Percentiles rank a stretch among this genome's conserved stretches.
Evolutionary conservation across 2,797 vertebrate genomes (phyloP).

Genomic region (Anguilla megastoma): DNA sequence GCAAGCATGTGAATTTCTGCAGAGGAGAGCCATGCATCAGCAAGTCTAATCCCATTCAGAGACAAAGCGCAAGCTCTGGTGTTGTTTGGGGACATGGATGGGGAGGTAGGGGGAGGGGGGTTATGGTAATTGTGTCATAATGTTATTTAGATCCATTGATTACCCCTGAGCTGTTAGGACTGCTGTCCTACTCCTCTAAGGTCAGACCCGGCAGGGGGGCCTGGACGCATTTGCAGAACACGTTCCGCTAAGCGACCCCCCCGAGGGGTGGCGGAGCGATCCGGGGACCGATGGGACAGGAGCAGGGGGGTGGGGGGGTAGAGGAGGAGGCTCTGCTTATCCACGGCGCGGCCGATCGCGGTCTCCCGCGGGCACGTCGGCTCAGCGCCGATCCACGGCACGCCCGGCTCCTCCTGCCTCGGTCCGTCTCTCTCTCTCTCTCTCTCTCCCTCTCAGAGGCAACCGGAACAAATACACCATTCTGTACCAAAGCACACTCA

Average conservation of each 20-base stretch:
- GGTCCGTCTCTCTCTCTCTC: not conserved
- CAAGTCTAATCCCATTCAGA: not conserved
- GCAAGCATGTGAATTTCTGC: not conserved
- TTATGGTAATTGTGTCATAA: constrained; percentile 71
- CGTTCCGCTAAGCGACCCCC: constrained; percentile 51
- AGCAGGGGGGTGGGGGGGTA: not conserved
- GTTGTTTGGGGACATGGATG: not conserved
- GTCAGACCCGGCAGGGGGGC: constrained; percentile 64
- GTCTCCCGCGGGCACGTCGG: not conserved
- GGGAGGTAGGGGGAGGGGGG: constrained; percentile 23
- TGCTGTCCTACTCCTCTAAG: constrained; percentile 57
- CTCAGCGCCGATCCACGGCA: not conserved
- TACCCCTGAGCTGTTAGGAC: constrained; percentile 38
- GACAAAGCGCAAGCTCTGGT: not conserved
- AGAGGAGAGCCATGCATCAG: not conserved
- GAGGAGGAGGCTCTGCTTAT: constrained; percentile 37
- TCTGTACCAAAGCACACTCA: not conserved
- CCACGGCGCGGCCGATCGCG: not conserved
- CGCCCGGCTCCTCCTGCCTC: not conserved
- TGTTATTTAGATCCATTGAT: constrained; percentile 76
- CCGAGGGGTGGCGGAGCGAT: constrained; percentile 36
- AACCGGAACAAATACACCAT: not conserved
- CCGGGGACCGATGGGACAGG: not conserved
- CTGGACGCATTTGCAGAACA: constrained; percentile 67
- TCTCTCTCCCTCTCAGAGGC: not conserved